Evolutionary conservation across 23 tunicate species (phyloP), one percentile per base, ranked within the genome.

Genomic region (Clavelina lepadiformis): DNA sequence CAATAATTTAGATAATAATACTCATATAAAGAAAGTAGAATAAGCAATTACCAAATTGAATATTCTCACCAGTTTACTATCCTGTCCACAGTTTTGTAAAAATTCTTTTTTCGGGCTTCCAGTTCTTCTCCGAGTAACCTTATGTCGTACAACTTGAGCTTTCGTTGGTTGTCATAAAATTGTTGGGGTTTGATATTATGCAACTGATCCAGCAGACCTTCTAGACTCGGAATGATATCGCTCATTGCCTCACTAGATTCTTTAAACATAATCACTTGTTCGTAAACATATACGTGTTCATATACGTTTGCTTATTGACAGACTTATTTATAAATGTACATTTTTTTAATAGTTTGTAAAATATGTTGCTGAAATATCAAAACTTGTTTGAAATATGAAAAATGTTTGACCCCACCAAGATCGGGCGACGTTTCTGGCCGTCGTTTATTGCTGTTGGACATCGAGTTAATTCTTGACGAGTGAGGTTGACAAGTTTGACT

Each of bases 161-260:
- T 77, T 33, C 95, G 73, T 66, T 86, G 95, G 35, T 86, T 86
- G 22, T 86, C 95, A 47, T 86, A 86, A 72, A 86, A 86, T 35
- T 86, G 95, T 7, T 78, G 80, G 31, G 95, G 95, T 72, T 86
- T 86, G 1, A 86, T 78, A 75, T 86, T 86, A 63, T 86, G 95
- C 18, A 86, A 70, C 37, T 86, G 85, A 57, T 86, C 95, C 29
- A 86, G 76, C 29, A 86, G 58, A 20, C 69, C 76, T 78, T 86
- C 95, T 27, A 86, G 56, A 51, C 85, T 86, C 28, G 95, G 95
- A 26, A 86, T 86, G 22, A 86, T 77, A 37, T 86, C 95, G 29
- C 63, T 58, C 54, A 86, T 63, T 21, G 95, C 75, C 38, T 56
- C 64, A 45, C 54, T 65, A 13, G 33, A 26, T 15, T 45, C 71